phyloP scores from a whole-genome alignment of 2,797 vertebrate genomes.

The Hippocampus kuda region DNA sequence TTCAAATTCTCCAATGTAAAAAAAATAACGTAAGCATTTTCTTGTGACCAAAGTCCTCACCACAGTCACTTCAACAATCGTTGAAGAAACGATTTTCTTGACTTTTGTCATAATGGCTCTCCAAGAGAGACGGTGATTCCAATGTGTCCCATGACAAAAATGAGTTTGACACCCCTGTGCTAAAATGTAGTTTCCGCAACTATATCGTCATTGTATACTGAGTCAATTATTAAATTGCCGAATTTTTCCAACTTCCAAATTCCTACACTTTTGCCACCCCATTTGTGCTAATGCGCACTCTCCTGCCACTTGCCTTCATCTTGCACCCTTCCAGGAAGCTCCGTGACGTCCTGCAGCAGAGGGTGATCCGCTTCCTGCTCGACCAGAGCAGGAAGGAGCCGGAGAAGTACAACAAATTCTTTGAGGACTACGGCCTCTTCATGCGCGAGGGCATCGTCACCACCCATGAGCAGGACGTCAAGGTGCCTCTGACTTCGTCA shows the following conservation, averaged over 20 bases:
- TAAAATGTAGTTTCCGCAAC: not conserved
- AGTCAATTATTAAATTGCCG: no score
- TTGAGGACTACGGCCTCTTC: constrained; percentile 91
- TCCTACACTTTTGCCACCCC: not conserved
- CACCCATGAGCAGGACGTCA: constrained; percentile 82
- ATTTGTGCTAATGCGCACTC: not conserved
- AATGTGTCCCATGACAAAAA: no score
- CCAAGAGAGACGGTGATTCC: no score
- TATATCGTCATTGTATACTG: no score
- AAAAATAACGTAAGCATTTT: no score
- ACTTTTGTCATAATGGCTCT: no score
- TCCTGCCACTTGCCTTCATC: not conserved
- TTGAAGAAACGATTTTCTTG: no score
- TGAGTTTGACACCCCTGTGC: not conserved
- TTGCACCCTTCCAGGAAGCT: constrained; percentile 72
- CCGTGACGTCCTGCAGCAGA: constrained; percentile 82
- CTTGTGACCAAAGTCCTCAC: no score
- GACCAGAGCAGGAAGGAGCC: constrained; percentile 92
- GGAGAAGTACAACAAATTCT: constrained; percentile 86
- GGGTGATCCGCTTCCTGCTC: constrained; percentile 86
- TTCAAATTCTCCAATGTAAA: no score
- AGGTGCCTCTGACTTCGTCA: constrained; percentile 57
- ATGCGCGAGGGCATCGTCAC: constrained; percentile 93
- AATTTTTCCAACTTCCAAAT: no score
- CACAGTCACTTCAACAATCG: no score